A percentile compares a stretch with the other conserved stretches of the same genome.
These are phyloP conservation scores for Eulemur rubriventer DNA, from an alignment of 2,797 vertebrate genomes.

Conservation along the genomic window DNA sequence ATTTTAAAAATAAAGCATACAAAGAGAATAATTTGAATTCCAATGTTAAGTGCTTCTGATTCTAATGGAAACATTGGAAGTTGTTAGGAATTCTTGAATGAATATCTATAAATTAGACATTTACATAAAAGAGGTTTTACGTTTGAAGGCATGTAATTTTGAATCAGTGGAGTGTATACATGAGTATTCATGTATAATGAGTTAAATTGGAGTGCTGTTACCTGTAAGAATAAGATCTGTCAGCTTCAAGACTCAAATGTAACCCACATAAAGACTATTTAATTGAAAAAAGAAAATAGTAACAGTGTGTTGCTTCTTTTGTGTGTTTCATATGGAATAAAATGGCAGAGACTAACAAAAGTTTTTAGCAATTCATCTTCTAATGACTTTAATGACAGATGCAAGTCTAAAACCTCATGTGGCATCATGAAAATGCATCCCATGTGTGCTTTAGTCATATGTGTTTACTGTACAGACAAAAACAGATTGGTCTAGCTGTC, in stretches of 20 bases:
- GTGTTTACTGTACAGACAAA: conserved; percentile 74
- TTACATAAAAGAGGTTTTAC: conserved; percentile 53
- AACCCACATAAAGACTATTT: conserved; percentile 61
- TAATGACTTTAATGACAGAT: conserved; percentile 77
- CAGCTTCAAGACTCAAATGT: conserved; percentile 69
- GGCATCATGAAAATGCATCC: conserved; percentile 75
- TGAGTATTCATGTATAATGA: conserved; percentile 45
- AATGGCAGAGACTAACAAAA: conserved; percentile 59
- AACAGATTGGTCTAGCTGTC: conserved; percentile 76
- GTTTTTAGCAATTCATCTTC: conserved; percentile 65
- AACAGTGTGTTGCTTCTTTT: conserved; percentile 69
- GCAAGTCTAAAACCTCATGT: conserved; percentile 49
- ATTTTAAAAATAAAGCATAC: conserved; percentile 56
- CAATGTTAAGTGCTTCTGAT: conserved; percentile 53
- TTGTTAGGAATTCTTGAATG: conserved; percentile 52
- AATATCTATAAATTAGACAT: conserved; percentile 46
- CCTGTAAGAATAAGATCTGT: conserved; percentile 61
- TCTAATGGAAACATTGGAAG: background rate
- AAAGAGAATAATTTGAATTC: conserved; percentile 61
- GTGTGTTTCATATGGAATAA: conserved; percentile 64
- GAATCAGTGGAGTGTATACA: background rate
- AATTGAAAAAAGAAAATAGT: conserved; percentile 75
- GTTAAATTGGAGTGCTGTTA: conserved; percentile 54
- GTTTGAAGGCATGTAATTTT: conserved; percentile 60
- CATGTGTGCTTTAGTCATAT: conserved; percentile 63